Evolutionary conservation across 2,797 vertebrate genomes (phyloP), one percentile per base, ranked within the genome.

Genomic region (Brachymystax lenok): DNA sequence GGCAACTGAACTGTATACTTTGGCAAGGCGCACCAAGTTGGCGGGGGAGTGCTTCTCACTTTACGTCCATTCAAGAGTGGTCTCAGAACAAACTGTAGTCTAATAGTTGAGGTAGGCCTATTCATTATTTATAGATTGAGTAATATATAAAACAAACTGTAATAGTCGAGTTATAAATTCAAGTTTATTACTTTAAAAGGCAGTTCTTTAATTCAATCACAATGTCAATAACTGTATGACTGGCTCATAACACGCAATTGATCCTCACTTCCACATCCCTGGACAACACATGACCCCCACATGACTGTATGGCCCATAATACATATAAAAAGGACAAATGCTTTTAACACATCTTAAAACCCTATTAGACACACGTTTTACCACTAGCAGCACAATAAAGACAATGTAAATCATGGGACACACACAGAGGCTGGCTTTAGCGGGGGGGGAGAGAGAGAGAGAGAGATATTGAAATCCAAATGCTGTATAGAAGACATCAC

Each of bases 121-220:
- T 46, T 13, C 40, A 46, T 46, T 46, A 46, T 12, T 46, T 46
- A 46, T 46, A 69, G 30, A 19, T 3, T 7, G 54, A 59, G 56
- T 52, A 30, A 66, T 5, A 27, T 27, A 85, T 16, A n/a, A 19
- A n/a, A 14, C 78, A 14, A 30, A 80, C 59, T 46, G n/a, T n/a
- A 21, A 0, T 2, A 50, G 40, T 17, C 1, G 2, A 73, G 84
- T 88, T 85, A 79, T 81, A 83, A 75, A 59, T 80, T 70, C 80
- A 78, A 76, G 85, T 93, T 91, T 93, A 92, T 90, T 91, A 77
- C 33, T 28, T 76, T 50, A 74, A 80, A 84, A 90, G 86, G 88
- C 81, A 83, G 82, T 78, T 82, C 76, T 79, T 85, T 63, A 61
- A 90, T 81, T 78, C 78, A 84, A 89, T 78, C 77, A 88, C 86